Evolutionary conservation across 1,140 invertebrate genomes (phyloP), one percentile per base, ranked within the genome.

Genomic region (Bombus huntii): DNA sequence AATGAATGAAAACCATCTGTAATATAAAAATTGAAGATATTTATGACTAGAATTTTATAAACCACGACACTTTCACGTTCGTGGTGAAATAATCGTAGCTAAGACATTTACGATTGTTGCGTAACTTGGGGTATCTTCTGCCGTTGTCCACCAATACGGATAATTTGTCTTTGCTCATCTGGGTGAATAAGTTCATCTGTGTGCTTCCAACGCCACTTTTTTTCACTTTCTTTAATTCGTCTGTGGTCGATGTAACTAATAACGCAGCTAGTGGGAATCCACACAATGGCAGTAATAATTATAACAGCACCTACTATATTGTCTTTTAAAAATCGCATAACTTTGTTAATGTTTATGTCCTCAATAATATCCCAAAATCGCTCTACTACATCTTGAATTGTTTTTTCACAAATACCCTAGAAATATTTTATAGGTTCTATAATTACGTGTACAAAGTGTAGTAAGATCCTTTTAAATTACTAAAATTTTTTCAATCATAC

Each of bases 341-440:
- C 98, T 94, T 98, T 98, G 92, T 98, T 99, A 62, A 99, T 98
- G 92, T 98, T 99, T 59, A 99, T 99, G 91, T 99, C 98, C 94
- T 99, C 98, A 76, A 99, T 99, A 44, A 99, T 98, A 93, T 99
- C 98, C 98, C 98, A 99, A 94, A 99, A 98, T 76, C 98, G 96
- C 94, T 99, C 98, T 10, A 99, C 98, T 22, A 99, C 98, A 93
- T 99, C 98, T 94, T 99, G 98, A 86, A 99, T 98, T 4, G 98
- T 99, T 94, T 99, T 98, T 92, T 99, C 98, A 93, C 98, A 99
- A 4, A 98, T 96, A n/a, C 98, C 98, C 98, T 98, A 90, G 9
- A 95, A 94, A 84, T 71, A 90, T 34, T 15, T 31, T 47, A 86
- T 34, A 81, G 37, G 8, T 76, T 47, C 25, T 31, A 10, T 31